A percentile compares a stretch with the other conserved stretches of the same genome.
phyloP scores from a whole-genome alignment of 2,797 vertebrate species.

The Parotocinclus haroldoi region DNA sequence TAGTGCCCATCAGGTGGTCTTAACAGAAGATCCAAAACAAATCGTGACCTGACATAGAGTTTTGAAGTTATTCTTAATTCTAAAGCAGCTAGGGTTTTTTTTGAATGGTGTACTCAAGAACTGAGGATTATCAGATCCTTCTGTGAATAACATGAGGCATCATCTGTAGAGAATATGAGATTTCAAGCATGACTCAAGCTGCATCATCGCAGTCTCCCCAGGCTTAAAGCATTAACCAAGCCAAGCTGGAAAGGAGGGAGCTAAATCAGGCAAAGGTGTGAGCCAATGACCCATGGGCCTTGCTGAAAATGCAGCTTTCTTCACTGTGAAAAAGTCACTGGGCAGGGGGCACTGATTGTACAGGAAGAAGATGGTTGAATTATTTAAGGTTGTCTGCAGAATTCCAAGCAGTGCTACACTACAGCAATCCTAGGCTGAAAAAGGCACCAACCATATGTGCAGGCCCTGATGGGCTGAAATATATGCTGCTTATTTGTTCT shows the following conservation, averaged over 20 bases:
- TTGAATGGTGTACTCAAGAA: background rate
- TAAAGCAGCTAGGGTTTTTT: background rate
- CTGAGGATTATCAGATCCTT: constrained; percentile 18
- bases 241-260: constrained; percentile 26
- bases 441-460: too few relatives aligned
- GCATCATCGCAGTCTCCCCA: background rate
- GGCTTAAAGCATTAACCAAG: constrained; percentile 15
- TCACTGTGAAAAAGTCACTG: constrained; percentile 54
- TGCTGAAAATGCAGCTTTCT: constrained; percentile 51
- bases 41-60: too few relatives aligned
- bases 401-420: constrained; percentile 12
- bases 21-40: too few relatives aligned
- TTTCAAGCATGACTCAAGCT: background rate
- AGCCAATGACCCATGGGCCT: constrained; percentile 36
- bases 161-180: constrained; percentile 12
- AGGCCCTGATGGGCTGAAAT: too few relatives aligned
- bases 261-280: constrained; percentile 36
- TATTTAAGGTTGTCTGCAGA: constrained; percentile 52
- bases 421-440: background rate
- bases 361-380: constrained; percentile 51
- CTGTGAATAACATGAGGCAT: constrained; percentile 5
- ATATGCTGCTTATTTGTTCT: too few relatives aligned
- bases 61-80: too few relatives aligned
- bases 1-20: too few relatives aligned
- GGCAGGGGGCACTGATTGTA: constrained; percentile 43